phyloP scores from a whole-genome alignment of 2,113 vertebrate species.

The Chrysochloris asiatica region DNA sequence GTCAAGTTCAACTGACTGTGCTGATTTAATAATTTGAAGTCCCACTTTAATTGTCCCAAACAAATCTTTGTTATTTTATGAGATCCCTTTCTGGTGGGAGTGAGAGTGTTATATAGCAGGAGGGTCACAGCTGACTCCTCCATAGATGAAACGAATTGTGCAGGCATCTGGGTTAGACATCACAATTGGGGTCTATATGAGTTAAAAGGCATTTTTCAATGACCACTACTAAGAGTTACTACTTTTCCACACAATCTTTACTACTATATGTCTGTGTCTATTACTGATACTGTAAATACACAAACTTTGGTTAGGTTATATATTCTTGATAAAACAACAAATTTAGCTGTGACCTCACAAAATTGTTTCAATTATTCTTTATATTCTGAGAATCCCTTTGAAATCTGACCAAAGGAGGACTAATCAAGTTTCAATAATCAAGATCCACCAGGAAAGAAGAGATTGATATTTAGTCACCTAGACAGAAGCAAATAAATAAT shows the following conservation, averaged over 20 bases:
- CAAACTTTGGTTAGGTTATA: no score
- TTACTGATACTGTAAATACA: not conserved
- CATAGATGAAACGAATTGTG: not conserved
- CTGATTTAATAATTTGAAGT: not conserved
- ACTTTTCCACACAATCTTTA: not conserved
- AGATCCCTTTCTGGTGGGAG: not conserved
- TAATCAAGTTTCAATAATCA: not conserved
- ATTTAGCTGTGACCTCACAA: not conserved
- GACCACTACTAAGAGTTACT: fast-evolving
- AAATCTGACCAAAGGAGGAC: not conserved
- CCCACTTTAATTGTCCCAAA: not conserved
- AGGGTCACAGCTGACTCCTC: not conserved
- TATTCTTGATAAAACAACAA: not conserved
- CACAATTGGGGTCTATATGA: not conserved
- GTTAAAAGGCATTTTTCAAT: not conserved
- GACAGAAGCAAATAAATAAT: no score
- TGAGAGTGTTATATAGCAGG: no score
- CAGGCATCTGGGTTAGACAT: not conserved
- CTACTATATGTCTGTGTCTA: not conserved
- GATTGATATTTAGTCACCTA: not conserved
- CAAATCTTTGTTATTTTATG: not conserved
- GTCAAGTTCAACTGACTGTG: not conserved
- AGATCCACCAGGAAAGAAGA: not conserved
- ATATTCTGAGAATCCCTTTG: not conserved
- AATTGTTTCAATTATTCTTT: not conserved